Base-by-base conservation (phyloP, 2,113 vertebrate genomes). In the Pomatorhinus ruficollis region DNA sequence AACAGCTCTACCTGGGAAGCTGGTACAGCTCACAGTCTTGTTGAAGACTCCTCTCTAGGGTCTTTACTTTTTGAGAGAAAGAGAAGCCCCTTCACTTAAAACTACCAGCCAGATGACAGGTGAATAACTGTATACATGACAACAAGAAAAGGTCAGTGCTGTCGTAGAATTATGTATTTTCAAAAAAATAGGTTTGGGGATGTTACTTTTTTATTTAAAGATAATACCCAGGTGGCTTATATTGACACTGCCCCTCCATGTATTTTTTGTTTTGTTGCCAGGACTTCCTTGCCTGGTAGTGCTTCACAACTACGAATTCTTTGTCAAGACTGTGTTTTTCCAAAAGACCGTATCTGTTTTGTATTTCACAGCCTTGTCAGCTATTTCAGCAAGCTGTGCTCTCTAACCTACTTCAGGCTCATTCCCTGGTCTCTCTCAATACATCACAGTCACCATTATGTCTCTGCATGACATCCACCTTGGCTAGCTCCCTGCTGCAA, bases 321-420 rank as follows among this genome's bases (percentile, higher is more conserved):
- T 94, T 87, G 63, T 91, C 54, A 69, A 88, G 68, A 47, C 66
- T 44, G 20, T 53, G 25, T 61, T 92, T 86, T 85, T 85, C 56
- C 63, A 86, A 77, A 90, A 59, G 75, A 69, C 31, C 0, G 1
- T 92, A 83, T 90, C 71, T 87, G 56, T 83, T 94, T 59, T 69
- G 68, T 83, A 64, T 77, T 74, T 86, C 52, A 50, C 6, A 80
- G 83, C 35, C 63, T 39, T 96, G 94, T 66, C 79, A 90, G 88
- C 92, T 87, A 80, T 75, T 97, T 83, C 83, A 70, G 78, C 80
- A 90, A 95, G 83, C 72, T 89, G 63, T 42, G 80, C 83, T 95
- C 92, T 93, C 90, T 95, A 92, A 88, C 95, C 93, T 70, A 96
- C 72, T 92, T 97, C 88, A 92, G 83, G 60, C 91, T 95, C 86